Conservation (phyloP, 2,113 vertebrate species). For the Colistium nudipinnis region DNA sequence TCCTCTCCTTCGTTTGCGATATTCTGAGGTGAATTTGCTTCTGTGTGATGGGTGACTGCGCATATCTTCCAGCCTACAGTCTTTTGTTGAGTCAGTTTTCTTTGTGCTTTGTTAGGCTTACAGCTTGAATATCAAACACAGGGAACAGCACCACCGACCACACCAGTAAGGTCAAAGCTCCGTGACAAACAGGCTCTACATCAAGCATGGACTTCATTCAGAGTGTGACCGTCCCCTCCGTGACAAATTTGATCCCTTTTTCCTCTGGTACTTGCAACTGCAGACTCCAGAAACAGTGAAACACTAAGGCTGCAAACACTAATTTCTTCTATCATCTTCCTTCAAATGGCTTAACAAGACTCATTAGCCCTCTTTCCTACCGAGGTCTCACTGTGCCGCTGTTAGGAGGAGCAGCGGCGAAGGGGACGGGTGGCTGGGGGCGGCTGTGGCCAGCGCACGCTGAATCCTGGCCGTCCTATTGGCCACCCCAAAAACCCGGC, state of each 20-base stretch:
- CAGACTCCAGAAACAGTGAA: slow-evolving; percentile 36
- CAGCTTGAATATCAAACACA: slow-evolving; percentile 30
- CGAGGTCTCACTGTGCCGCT: neutral
- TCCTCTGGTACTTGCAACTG: slow-evolving; percentile 30
- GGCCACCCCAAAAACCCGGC: too few relatives aligned
- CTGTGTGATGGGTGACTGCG: neutral
- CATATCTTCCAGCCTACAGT: neutral
- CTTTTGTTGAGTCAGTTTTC: neutral
- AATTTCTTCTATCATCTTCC: slow-evolving; percentile 15
- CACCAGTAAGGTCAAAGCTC: slow-evolving; percentile 2
- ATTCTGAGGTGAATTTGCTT: neutral
- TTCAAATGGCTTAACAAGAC: slow-evolving; percentile 8
- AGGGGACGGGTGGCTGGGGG: too few relatives aligned
- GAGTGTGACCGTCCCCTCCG: slow-evolving; percentile 35
- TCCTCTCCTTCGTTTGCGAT: neutral
- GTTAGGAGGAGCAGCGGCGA: neutral
- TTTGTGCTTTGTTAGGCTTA: slow-evolving; percentile 2
- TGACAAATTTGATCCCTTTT: slow-evolving; percentile 15
- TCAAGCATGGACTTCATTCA: slow-evolving; percentile 14
- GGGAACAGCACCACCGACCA: slow-evolving; percentile 4
- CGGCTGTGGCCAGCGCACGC: too few relatives aligned
- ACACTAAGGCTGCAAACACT: slow-evolving; percentile 15
- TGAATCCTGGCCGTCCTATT: too few relatives aligned
- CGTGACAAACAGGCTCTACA: slow-evolving; percentile 38
- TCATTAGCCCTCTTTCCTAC: neutral